These are phyloP conservation scores for Probaryconus sp. DNA, from an alignment of 1,140 invertebrate species.

Conservation along the genomic window DNA sequence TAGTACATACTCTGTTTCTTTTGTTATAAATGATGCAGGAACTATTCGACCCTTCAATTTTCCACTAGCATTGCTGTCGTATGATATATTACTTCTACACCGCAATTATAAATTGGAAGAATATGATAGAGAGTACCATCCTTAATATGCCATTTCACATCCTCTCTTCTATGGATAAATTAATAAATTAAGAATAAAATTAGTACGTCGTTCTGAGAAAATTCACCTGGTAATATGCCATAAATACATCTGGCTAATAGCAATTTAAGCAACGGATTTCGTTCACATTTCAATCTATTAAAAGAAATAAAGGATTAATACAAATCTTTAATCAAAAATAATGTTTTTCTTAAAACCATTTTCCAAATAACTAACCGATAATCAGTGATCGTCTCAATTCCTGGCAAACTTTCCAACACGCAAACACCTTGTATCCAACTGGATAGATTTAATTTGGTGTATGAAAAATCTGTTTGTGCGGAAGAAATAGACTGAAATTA, in stretches of 20 bases:
- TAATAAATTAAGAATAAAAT: too few relatives aligned
- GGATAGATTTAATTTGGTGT: conserved; percentile 97
- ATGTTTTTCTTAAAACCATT: neutral
- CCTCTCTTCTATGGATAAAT: too few relatives aligned
- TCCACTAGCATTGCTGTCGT: conserved; percentile 83
- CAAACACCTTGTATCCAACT: conserved; percentile 89
- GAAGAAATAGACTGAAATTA: conserved; percentile 96
- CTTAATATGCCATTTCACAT: conserved; percentile 81
- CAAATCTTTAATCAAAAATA: conserved; percentile 1
- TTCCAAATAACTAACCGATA: conserved; percentile 84
- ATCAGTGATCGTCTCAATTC: conserved; percentile 95
- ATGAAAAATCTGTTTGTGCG: conserved; percentile 97
- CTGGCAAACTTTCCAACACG: conserved; percentile 91
- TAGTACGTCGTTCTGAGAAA: too few relatives aligned
- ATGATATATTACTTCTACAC: conserved; percentile 85
- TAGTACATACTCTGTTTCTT: conserved; percentile 78
- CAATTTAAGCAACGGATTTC: conserved; percentile 95
- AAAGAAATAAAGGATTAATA: conserved; percentile 1
- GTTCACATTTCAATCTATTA: conserved; percentile 94
- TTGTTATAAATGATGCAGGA: conserved; percentile 81
- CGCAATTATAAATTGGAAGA: conserved; percentile 81
- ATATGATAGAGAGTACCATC: conserved; percentile 83
- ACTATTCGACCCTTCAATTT: conserved; percentile 81
- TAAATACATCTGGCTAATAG: conserved; percentile 96
- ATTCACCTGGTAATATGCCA: too few relatives aligned